phyloP scores from a whole-genome alignment of 2,797 vertebrate genomes.

The Sebastes trivittatus region DNA sequence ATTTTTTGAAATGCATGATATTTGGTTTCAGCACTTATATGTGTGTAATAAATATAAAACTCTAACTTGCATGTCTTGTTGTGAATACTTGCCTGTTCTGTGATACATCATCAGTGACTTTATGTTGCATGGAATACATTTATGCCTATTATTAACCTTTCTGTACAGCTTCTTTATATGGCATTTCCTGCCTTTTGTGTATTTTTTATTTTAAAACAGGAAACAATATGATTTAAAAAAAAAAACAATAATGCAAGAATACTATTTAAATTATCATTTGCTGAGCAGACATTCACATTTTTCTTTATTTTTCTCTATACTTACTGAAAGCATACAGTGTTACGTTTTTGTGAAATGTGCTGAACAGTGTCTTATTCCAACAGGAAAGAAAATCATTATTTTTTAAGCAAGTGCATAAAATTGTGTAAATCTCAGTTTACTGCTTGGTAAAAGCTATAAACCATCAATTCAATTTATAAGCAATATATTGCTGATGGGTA shows the following conservation, averaged over 20 bases:
- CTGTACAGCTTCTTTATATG: not conserved
- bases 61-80: constrained; percentile 72
- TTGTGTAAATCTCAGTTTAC: not conserved
- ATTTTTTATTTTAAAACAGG: not conserved
- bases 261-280: not conserved
- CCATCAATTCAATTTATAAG: not conserved
- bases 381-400: not conserved
- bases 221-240: not conserved
- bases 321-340: not conserved
- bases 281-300: not conserved
- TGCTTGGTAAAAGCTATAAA: not conserved
- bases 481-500: not conserved
- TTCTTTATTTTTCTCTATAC: not conserved
- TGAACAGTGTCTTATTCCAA: not conserved
- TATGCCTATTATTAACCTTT: not conserved
- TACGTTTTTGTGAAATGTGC: not conserved
- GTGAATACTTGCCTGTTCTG: constrained; percentile 55
- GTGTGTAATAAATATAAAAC: constrained; percentile 73
- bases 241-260: not conserved
- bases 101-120: constrained; percentile 5
- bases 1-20: constrained; percentile 55
- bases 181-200: not conserved
- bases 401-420: not conserved
- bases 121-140: constrained; percentile 40
- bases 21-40: constrained; percentile 44